These are phyloP conservation scores for Rhodeus uyekii DNA, from an alignment of 2,797 vertebrate species.

Conservation along the genomic window DNA sequence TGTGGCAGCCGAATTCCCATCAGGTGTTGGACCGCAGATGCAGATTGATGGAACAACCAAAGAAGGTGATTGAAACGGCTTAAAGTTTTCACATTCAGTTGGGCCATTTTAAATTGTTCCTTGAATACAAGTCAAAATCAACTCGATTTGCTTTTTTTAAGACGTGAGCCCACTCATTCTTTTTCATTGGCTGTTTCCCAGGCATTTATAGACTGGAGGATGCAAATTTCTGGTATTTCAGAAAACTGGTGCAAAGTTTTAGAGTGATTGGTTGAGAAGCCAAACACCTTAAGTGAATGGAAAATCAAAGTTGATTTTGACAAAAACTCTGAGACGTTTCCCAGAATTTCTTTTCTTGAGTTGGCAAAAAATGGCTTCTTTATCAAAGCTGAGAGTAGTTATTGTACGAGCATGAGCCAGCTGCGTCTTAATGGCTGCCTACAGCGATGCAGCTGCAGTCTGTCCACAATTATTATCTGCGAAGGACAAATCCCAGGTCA, in stretches of 20 bases:
- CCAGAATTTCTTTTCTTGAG: neutral
- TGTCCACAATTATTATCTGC: slow-evolving; percentile 51
- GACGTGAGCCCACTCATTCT: neutral
- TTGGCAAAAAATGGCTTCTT: slow-evolving; percentile 12
- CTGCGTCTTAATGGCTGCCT: slow-evolving; percentile 43
- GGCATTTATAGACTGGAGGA: neutral
- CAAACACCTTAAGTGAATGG: neutral
- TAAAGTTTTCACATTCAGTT: neutral
- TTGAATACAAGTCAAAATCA: neutral
- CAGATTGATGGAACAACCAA: slow-evolving; percentile 74
- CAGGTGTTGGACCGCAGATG: slow-evolving; percentile 58
- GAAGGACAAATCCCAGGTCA: slow-evolving; percentile 52
- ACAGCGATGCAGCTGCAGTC: slow-evolving; percentile 60
- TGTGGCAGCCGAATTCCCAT: slow-evolving; percentile 69
- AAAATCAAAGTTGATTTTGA: slow-evolving; percentile 9
- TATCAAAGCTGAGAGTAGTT: slow-evolving; percentile 43
- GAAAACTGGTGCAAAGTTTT: neutral
- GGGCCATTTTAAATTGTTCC: neutral
- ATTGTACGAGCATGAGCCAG: slow-evolving; percentile 48
- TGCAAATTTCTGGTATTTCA: neutral
- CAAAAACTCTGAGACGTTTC: slow-evolving; percentile 1
- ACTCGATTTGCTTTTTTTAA: neutral
- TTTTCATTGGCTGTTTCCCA: neutral
- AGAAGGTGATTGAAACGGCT: slow-evolving; percentile 67
- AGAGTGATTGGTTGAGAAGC: neutral